Conservation (phyloP, 2,113 vertebrate species). For the Neolamprologus cancellatus region DNA sequence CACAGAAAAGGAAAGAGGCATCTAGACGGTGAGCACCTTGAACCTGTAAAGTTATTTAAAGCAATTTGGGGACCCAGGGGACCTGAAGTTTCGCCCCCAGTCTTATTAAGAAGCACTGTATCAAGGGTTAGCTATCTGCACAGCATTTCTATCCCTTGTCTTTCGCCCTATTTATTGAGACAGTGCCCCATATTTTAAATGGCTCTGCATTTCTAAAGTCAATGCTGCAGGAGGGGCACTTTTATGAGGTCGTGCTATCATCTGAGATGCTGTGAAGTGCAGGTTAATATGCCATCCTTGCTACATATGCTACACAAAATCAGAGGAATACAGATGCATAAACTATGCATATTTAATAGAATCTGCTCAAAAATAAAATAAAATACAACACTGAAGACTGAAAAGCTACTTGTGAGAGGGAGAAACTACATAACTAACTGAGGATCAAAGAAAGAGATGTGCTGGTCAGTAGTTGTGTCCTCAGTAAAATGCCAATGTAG, state of each 20-base stretch:
- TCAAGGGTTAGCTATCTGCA: not conserved
- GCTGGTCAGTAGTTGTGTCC: not conserved
- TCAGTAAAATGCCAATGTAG: not conserved
- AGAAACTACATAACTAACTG: not conserved
- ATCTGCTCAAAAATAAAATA: not conserved
- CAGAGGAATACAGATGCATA: rapidly evolving
- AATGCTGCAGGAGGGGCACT: not conserved
- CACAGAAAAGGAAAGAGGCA: constrained; percentile 85
- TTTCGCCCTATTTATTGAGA: not conserved
- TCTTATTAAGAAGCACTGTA: not conserved
- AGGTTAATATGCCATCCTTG: not conserved
- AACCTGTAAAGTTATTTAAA: not conserved
- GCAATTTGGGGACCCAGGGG: not conserved
- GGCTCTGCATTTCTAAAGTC: not conserved
- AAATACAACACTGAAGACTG: not conserved
- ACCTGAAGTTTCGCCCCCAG: not conserved
- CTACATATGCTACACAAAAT: not conserved
- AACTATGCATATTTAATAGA: not conserved
- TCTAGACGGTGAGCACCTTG: constrained; percentile 67
- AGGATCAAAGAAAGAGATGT: not conserved
- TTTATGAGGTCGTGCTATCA: not conserved
- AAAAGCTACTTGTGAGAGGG: not conserved
- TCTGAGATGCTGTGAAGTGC: not conserved
- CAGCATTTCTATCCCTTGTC: not conserved
- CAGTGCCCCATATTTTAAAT: not conserved